phyloP scores from a whole-genome alignment of 2,888 invertebrate species.

The Chironomus tentans region DNA sequence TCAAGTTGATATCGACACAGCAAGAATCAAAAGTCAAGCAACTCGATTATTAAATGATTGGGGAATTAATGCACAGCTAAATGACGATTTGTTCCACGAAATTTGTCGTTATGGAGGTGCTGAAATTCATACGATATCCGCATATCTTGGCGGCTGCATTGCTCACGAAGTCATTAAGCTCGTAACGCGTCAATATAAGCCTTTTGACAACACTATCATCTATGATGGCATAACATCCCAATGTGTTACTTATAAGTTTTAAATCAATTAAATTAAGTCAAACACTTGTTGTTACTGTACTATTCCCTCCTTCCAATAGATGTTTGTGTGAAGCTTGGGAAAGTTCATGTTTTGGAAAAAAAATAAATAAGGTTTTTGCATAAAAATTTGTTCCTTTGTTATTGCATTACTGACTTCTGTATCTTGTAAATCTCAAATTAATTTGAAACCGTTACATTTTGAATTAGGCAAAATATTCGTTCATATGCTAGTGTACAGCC shows the following conservation, averaged over 20 bases:
- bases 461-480: no score
- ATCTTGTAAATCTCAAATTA: no score
- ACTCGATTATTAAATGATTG: constrained; percentile 74
- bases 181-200: constrained; percentile 91
- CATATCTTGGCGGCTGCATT: constrained; percentile 83
- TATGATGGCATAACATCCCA: constrained; percentile 89
- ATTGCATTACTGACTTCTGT: no score
- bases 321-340: no score
- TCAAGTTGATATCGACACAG: constrained; percentile 83
- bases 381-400: no score
- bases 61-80: constrained; percentile 64
- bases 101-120: constrained; percentile 91
- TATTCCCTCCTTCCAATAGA: no score
- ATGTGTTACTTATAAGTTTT: constrained; percentile 71
- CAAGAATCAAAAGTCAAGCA: constrained; percentile 67
- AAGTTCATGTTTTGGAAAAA: no score
- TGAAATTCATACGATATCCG: constrained; percentile 89
- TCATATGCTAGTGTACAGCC: no score
- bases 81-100: constrained; percentile 92
- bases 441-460: no score
- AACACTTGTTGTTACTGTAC: no score
- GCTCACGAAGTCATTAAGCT: constrained; percentile 96
- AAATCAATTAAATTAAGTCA: constrained; percentile 33
- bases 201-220: constrained; percentile 89
- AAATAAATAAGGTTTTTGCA: no score